Evolutionary conservation across 2,113 vertebrate species (phyloP), one percentile per base, ranked within the genome.

Genomic region (Scytalopus superciliaris): DNA sequence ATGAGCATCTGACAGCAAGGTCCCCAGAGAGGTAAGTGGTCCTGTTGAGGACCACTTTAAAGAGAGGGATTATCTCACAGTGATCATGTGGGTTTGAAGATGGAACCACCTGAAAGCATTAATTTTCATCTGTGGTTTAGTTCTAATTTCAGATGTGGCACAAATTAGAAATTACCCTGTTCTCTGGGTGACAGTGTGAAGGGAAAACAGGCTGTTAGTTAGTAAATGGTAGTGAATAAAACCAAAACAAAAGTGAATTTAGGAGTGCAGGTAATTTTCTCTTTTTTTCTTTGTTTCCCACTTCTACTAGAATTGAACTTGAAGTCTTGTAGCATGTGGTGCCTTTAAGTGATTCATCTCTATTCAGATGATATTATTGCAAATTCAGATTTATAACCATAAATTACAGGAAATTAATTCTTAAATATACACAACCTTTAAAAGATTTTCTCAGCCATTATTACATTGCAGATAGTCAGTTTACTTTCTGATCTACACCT

Each of bases 321-420:
- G 28, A 74, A 63, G 23, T 55, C 50, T 59, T 44, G 9, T 35
- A 83, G 33, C 79, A 49, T 18, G 6, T 8, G 27, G 16, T 49
- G 22, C 7, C 67, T 89, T 64, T 78, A 92, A 75, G 21, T n/a
- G 12, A 59, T 55, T 83, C 49, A 44, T 60, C 24, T 84, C 64
- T 73, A 66, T 80, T 86, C 60, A 81, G 45, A 68, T 37, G 5
- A 30, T 64, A 63, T 59, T 88, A 94, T 91, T 96, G 89, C 33
- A 90, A 92, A 90, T 81, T 90, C 80, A 92, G 81, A 87, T 94
- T 92, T 78, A 60, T 93, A 85, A 80, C 50, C 35, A 74, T 74
- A 90, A 47, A 80, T 93, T 67, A 90, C 9, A 27, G 47, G 63
- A 83, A 83, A 94, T 70, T 86, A 12, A 52, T 92, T 90, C 47